These are phyloP conservation scores for Hippocampus kuda DNA, from an alignment of 2,797 vertebrate species.

Conservation along the genomic window DNA sequence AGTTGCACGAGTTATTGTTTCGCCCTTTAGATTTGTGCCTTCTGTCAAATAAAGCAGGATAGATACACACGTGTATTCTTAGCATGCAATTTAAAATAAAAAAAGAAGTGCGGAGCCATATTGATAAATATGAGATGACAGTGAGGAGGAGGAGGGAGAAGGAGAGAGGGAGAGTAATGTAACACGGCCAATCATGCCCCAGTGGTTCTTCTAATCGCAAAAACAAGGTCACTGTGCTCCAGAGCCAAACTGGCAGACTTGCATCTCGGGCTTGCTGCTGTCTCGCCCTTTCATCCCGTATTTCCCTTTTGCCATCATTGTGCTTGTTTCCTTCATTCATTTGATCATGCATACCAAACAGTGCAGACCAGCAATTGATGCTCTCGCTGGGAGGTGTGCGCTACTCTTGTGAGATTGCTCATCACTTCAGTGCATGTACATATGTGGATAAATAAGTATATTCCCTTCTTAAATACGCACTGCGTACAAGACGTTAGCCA, in stretches of 20 bases:
- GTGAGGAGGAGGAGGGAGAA: constrained; percentile 25
- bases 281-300: constrained; percentile 11
- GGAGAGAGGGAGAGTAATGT: constrained; percentile 47
- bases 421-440: not conserved
- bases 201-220: constrained; percentile 65
- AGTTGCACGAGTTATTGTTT: too few species aligned
- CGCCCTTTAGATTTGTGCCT: too few species aligned
- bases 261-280: constrained; percentile 34
- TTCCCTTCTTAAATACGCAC: too few species aligned
- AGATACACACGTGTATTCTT: not conserved
- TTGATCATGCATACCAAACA: constrained; percentile 9
- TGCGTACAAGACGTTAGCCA: too few species aligned
- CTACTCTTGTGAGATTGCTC: not conserved
- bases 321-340: constrained; percentile 3
- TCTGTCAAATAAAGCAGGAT: too few species aligned
- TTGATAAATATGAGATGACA: constrained; percentile 60
- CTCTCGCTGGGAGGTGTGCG: not conserved
- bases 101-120: constrained; percentile 37
- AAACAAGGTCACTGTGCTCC: constrained; percentile 65
- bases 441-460: too few species aligned
- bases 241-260: constrained; percentile 55
- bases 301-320: not conserved
- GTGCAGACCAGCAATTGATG: not conserved
- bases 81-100: not conserved
- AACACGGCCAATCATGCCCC: constrained; percentile 56